Percentiles rank a stretch among this genome's conserved stretches.
Conservation (phyloP, 2,888 invertebrate species). For the Poecilus cupreus region DNA sequence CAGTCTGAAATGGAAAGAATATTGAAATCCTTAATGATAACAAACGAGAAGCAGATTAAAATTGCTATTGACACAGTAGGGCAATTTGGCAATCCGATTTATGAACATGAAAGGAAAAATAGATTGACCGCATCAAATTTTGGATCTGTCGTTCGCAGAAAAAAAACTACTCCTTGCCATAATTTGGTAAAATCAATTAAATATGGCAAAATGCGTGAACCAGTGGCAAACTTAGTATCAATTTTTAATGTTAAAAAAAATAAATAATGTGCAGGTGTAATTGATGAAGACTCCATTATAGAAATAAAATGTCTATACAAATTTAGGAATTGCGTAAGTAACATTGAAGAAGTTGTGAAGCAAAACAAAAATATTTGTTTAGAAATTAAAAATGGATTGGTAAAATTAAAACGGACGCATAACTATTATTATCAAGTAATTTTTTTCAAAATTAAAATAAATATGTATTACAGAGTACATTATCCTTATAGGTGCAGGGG, state of each 20-base stretch:
- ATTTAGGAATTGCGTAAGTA: no score
- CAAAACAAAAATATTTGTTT: no score
- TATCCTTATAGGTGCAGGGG: constrained; percentile 47
- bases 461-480: not conserved
- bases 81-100: constrained; percentile 40
- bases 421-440: not conserved
- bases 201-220: constrained; percentile 29
- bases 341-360: no score
- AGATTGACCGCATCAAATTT: constrained; percentile 56
- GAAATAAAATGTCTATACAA: not conserved
- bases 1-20: not conserved
- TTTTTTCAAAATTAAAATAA: not conserved
- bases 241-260: not conserved
- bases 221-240: constrained; percentile 31
- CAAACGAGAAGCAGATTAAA: no score
- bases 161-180: constrained; percentile 37
- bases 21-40: no score
- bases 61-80: no score
- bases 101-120: constrained; percentile 19
- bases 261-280: constrained; percentile 21
- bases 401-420: not conserved
- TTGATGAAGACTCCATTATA: constrained; percentile 5
- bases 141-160: constrained; percentile 39
- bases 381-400: constrained; percentile 53
- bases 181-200: constrained; percentile 50